Evolutionary conservation across 2,113 vertebrate species (phyloP), one percentile per base, ranked within the genome.

Genomic region (Trematocara marginatum): DNA sequence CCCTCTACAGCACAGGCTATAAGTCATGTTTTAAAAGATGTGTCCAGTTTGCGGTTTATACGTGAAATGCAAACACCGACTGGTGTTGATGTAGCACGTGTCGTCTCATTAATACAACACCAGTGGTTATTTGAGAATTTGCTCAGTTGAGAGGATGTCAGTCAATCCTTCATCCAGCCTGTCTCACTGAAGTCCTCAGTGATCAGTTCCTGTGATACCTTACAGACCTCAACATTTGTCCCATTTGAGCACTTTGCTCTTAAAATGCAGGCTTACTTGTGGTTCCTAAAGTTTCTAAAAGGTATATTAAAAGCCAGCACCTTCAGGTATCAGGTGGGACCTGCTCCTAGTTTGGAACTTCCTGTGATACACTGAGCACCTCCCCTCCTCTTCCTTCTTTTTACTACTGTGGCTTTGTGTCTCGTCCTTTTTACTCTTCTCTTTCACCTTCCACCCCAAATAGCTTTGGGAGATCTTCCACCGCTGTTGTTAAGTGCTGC

Each of bases 251-350:
- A 69, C 35, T 69, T 69, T 0, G 6, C 64, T 42, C 35, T 69
- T 8, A 69, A 23, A 40, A 13, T 69, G 64, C 35, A 69, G 64
- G n/a, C n/a, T 42, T 69, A 13, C 35, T 69, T 69, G 35, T 40
- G 35, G 35, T 69, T 69, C 64, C 35, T 40, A 69, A 20, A 69
- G 64, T 69, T 69, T 69, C 64, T 69, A 42, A 42, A 69, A 69
- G 31, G 10, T 66, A 23, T 40, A 40, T 3, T 66, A 20, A 20
- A 13, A 66, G 35, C 11, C 11, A 66, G 35, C 35, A 13, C 61
- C 35, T 66, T 8, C 64, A 9, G 64, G 6, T 6, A 42, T 69
- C 64, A 69, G 35, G 11, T 69, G 35, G 35, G 3, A 69, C 0
- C 61, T 9, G n/a, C 35, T 69, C 0, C n/a, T n/a, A 23, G 64